Conservation (phyloP, 2,888 invertebrate species). For the Lycaena phlaeas region DNA sequence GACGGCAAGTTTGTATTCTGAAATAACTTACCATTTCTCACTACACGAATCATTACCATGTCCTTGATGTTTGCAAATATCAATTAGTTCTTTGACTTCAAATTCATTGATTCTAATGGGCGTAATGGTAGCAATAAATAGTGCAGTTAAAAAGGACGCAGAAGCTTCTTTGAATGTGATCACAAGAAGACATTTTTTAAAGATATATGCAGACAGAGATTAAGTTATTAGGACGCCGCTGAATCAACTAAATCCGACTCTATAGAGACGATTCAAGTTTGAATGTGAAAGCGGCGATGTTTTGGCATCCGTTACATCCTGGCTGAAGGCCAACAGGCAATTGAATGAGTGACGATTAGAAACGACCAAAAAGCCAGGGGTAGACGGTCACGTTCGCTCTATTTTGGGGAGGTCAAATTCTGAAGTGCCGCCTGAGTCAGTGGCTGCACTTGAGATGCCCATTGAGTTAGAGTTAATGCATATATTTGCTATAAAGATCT, state of each 20-base stretch:
- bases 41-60: background rate
- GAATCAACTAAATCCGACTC: conserved; percentile 22
- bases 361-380: conserved; percentile 49
- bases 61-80: conserved; percentile 2
- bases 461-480: conserved; percentile 56
- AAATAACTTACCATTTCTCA: background rate
- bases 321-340: conserved; percentile 60
- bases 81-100: conserved; percentile 1
- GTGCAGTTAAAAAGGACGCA: background rate
- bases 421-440: conserved; percentile 60
- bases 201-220: conserved; percentile 15
- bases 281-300: conserved; percentile 42
- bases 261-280: conserved; percentile 19
- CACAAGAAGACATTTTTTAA: conserved; percentile 15
- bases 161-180: conserved; percentile 11
- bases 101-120: background rate
- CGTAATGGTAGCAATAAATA: background rate
- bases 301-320: conserved; percentile 47
- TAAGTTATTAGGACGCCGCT: conserved; percentile 20
- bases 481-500: conserved; percentile 37
- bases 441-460: conserved; percentile 43
- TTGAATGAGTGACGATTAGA: conserved; percentile 68
- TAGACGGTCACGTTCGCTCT: conserved; percentile 56
- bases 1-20: background rate
- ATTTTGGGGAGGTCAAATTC: conserved; percentile 58